Conservation (phyloP, 2,113 vertebrate species). For the Macheiramphus alcinus region DNA sequence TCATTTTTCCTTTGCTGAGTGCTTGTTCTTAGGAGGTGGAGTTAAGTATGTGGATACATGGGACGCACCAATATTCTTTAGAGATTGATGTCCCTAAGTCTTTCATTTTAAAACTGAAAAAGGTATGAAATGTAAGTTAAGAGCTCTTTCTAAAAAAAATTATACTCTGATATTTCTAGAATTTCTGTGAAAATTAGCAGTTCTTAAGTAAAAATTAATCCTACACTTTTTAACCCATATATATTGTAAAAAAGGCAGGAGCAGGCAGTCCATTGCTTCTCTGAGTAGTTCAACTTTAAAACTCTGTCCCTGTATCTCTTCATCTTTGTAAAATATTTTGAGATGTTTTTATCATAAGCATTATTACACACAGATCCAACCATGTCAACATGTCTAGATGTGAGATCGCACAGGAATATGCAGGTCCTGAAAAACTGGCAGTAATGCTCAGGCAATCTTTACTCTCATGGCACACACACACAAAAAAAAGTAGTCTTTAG, state of each 20-base stretch:
- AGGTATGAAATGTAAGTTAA: background rate
- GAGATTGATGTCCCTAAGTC: background rate
- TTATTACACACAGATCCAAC: background rate
- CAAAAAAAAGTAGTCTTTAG: background rate
- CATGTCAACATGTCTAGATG: background rate
- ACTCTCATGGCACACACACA: background rate
- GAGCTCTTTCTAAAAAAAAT: background rate
- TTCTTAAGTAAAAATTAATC: background rate
- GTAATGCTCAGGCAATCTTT: background rate
- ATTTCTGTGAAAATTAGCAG: background rate
- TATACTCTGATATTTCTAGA: background rate
- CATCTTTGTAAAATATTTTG: background rate
- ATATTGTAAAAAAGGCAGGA: background rate
- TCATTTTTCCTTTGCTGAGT: background rate
- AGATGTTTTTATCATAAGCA: accelerated
- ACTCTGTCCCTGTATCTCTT: background rate
- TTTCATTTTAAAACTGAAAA: background rate
- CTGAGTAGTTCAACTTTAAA: background rate
- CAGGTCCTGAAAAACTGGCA: background rate
- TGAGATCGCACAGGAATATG: background rate
- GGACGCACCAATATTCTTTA: background rate
- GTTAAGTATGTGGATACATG: background rate
- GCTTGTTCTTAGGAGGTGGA: background rate
- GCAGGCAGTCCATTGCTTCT: background rate
- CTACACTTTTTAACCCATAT: background rate